A percentile compares a stretch with the other conserved stretches of the same genome.
Conservation (phyloP, 2,797 vertebrate genomes). For the Nannoperca obscura region DNA sequence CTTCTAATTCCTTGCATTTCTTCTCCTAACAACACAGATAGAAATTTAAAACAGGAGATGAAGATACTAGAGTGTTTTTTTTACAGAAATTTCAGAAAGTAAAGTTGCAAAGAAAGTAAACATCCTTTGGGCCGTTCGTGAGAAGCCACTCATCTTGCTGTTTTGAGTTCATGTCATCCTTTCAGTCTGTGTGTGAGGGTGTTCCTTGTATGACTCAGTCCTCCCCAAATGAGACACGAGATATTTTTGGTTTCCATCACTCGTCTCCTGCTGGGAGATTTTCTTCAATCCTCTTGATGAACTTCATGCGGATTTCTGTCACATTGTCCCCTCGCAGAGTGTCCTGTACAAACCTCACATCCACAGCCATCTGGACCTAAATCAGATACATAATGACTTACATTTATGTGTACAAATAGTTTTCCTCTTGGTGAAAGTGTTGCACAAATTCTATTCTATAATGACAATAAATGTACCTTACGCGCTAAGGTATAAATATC, state of each 20-base stretch:
- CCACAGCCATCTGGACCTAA: conserved; percentile 99
- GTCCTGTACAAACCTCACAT: conserved; percentile 96
- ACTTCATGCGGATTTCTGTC: conserved; percentile 98
- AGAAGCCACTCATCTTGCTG: conserved; percentile 7
- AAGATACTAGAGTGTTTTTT: neutral
- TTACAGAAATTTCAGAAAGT: neutral
- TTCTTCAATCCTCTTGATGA: conserved; percentile 98
- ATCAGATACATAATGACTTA: conserved; percentile 13
- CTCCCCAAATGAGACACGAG: conserved; percentile 34
- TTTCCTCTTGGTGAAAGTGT: neutral
- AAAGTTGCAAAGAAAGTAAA: conserved; percentile 12
- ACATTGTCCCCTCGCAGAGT: conserved; percentile 96
- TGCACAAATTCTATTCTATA: neutral
- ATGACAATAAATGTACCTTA: neutral
- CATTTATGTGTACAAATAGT: neutral
- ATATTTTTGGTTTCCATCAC: conserved; percentile 64
- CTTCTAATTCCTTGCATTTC: neutral
- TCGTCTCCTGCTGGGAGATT: conserved; percentile 97
- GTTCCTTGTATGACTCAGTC: conserved; percentile 27
- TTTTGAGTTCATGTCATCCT: conserved; percentile 29
- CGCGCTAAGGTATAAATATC: neutral
- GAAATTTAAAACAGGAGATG: neutral
- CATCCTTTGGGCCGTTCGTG: conserved; percentile 8
- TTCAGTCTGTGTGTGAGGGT: conserved; percentile 31
- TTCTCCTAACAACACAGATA: neutral